Percentiles rank a stretch among this genome's conserved stretches.
These are phyloP conservation scores for Maconellicoccus hirsutus DNA, from an alignment of 1,140 invertebrate genomes.

Conservation along the genomic window DNA sequence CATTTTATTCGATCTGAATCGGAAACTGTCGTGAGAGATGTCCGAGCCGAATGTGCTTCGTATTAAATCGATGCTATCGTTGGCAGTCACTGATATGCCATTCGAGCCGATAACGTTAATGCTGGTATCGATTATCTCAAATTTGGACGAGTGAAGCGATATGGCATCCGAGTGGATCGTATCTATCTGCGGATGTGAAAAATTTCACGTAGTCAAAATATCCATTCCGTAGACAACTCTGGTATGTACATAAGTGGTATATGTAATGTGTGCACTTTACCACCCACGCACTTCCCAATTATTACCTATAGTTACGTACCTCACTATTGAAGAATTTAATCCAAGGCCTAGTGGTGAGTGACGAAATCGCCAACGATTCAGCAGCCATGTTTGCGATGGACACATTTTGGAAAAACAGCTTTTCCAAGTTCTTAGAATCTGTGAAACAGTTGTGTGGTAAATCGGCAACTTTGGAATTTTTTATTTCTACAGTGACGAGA, in stretches of 20 bases:
- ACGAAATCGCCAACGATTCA: background rate
- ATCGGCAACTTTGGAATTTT: background rate
- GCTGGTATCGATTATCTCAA: background rate
- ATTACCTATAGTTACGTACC: background rate
- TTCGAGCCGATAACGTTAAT: background rate
- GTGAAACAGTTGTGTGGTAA: background rate
- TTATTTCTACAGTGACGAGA: background rate
- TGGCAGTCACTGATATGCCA: background rate
- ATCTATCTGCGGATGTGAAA: background rate
- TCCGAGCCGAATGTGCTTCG: background rate
- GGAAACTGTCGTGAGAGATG: background rate
- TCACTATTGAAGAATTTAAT: background rate
- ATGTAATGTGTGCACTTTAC: too few species aligned
- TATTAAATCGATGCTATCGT: conserved; percentile 10
- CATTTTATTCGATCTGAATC: background rate
- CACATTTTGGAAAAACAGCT: background rate
- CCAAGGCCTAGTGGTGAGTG: background rate
- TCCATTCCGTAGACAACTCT: background rate
- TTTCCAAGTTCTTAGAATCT: background rate
- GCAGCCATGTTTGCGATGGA: background rate
- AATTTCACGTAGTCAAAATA: background rate
- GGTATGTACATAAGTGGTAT: too few species aligned
- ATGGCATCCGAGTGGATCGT: background rate
- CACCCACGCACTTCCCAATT: too few species aligned
- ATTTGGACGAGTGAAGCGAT: background rate